Conservation (phyloP, 2,113 vertebrate genomes). For the Lanius collurio region DNA sequence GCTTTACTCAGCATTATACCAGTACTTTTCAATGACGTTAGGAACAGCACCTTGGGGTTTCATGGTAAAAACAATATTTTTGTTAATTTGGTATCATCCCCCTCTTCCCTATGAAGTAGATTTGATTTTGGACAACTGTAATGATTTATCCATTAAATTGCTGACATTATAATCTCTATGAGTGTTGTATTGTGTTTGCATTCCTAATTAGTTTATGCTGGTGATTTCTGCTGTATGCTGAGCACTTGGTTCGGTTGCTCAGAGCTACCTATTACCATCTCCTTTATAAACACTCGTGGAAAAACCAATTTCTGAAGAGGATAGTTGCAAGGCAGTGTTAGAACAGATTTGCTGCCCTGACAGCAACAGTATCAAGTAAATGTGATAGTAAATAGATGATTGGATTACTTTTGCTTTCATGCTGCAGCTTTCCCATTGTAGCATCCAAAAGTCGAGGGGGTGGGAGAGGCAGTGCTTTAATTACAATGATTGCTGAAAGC, state of each 20-base stretch:
- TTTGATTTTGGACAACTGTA: not conserved
- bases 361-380: not conserved
- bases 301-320: not conserved
- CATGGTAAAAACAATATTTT: not conserved
- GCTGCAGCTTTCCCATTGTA: not conserved
- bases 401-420: not conserved
- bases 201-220: not conserved
- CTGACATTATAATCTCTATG: not conserved
- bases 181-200: not conserved
- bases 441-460: rapidly evolving
- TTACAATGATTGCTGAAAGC: not conserved
- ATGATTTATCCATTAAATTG: not conserved
- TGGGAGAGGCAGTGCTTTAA: not conserved
- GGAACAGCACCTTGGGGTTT: not conserved
- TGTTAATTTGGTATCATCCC: not conserved
- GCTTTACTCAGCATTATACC: not conserved
- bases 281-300: not conserved
- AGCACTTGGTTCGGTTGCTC: not conserved
- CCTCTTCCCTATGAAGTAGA: not conserved
- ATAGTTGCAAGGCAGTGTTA: not conserved
- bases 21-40: not conserved
- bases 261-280: not conserved
- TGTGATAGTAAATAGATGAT: not conserved
- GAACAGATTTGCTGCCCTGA: not conserved
- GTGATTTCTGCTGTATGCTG: not conserved